Base-by-base conservation (phyloP, 2,113 vertebrate genomes). In the Amblyornis subalaris region DNA sequence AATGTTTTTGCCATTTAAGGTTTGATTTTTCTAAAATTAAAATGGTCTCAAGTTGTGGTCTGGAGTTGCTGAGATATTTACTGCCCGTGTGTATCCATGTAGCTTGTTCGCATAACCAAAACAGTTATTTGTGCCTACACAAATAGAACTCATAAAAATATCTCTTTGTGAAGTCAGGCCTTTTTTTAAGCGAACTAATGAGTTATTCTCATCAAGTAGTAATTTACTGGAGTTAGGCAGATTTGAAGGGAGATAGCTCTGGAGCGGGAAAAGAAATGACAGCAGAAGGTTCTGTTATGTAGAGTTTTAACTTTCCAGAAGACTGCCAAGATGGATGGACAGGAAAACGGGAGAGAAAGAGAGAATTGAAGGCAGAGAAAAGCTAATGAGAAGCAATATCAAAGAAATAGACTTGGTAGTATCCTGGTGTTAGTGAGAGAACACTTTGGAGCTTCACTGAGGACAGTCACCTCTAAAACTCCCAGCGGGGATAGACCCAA, bases 131-230 rank as follows among this genome's bases (percentile, higher is more conserved):
- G 67, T 90, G 69, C 65, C 73, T 94, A 81, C 74, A 60, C 61
- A 92, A 95, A 91, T 82, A 95, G 93, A 83, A 73, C 74, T 64
- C 77, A 35, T 89, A 94, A 95, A 93, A 94, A 95, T 93, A 82
- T 90, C 74, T 91, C 28, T 73, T 93, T 89, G 54, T 85, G 77
- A 85, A 85, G 66, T 73, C 82, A 95, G 67, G 24, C 58, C 38
- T 85, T 95, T 95, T 85, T 89, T 69, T 93, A 66, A 91, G 54
- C 58, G 73, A 94, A 45, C 23, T 78, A 95, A 94, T 61, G 50
- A 88, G 53, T 83, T 94, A 80, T 86, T 93, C 48, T 91, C 86
- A 93, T 94, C 82, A 72, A 93, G 57, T 38, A 85, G 75, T 77
- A 74, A 96, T 93, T 95, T 91, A 92, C 47, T 90, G 60, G 69